Conservation (phyloP, 2,888 invertebrate species). For the Cephus runcator region DNA sequence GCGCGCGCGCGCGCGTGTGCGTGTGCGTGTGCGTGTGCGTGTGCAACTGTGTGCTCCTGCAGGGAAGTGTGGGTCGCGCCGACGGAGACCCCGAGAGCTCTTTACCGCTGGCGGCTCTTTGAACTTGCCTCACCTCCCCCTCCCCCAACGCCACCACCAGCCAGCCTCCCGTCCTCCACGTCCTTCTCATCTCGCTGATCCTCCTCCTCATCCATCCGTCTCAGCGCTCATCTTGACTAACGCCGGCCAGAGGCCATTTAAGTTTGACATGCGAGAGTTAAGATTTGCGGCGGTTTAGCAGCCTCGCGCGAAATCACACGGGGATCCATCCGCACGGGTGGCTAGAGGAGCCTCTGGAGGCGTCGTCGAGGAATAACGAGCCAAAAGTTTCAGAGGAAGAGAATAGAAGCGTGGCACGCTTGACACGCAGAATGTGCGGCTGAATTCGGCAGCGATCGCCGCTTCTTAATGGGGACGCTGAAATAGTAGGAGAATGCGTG, state of each 20-base stretch:
- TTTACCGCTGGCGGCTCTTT: conserved; percentile 64
- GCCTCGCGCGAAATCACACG: too few species aligned
- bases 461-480: too few species aligned
- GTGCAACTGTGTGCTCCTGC: conserved; percentile 1
- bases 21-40: background rate
- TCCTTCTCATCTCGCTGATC: conserved; percentile 13
- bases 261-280: conserved; percentile 60
- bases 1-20: conserved; percentile 7
- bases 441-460: too few species aligned
- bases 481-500: too few species aligned
- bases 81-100: conserved; percentile 37
- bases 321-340: too few species aligned
- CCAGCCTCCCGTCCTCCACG: background rate
- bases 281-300: conserved; percentile 44
- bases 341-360: too few species aligned
- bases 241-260: conserved; percentile 52
- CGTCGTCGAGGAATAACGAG: too few species aligned
- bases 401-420: too few species aligned
- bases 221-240: too few species aligned
- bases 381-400: too few species aligned
- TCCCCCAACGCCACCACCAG: conserved; percentile 4
- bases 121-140: conserved; percentile 47
- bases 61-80: conserved; percentile 9
- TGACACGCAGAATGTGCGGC: too few species aligned
- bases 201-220: conserved; percentile 10